Percentiles rank a stretch among this genome's conserved stretches.
These are phyloP conservation scores for Paramacrobiotus metropolitanus DNA, from an alignment of 1,140 invertebrate genomes.

Conservation along the genomic window DNA sequence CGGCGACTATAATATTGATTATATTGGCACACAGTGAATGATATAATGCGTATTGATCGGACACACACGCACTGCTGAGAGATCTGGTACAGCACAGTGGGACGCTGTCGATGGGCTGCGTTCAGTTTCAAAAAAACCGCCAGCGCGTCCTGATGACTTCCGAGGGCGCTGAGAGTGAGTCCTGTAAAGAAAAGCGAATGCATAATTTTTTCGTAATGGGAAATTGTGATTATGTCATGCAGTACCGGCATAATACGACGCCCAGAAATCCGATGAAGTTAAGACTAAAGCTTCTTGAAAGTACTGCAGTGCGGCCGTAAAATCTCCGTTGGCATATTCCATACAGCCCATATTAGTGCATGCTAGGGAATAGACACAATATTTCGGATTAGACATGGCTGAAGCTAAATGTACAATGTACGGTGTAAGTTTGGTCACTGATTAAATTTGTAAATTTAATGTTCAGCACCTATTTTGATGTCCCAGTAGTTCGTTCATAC, in stretches of 20 bases:
- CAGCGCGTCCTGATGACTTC: not conserved
- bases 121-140: not conserved
- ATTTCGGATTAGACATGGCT: no score
- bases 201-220: not conserved
- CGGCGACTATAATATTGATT: not conserved
- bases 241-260: not conserved
- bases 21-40: not conserved
- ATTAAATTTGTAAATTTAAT: no score
- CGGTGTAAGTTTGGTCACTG: no score
- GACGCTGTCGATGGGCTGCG: not conserved
- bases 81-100: not conserved
- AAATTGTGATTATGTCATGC: not conserved
- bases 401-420: no score
- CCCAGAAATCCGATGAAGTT: not conserved
- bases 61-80: not conserved
- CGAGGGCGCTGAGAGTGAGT: not conserved
- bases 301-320: not conserved
- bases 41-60: not conserved
- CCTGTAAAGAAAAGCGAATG: not conserved
- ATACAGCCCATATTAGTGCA: not conserved
- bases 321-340: not conserved
- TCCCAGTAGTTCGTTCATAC: no score
- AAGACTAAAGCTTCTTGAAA: not conserved
- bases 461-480: no score
- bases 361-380: no score